phyloP scores from a whole-genome alignment of 2,888 invertebrate genomes.

The Sabatieria punctata region DNA sequence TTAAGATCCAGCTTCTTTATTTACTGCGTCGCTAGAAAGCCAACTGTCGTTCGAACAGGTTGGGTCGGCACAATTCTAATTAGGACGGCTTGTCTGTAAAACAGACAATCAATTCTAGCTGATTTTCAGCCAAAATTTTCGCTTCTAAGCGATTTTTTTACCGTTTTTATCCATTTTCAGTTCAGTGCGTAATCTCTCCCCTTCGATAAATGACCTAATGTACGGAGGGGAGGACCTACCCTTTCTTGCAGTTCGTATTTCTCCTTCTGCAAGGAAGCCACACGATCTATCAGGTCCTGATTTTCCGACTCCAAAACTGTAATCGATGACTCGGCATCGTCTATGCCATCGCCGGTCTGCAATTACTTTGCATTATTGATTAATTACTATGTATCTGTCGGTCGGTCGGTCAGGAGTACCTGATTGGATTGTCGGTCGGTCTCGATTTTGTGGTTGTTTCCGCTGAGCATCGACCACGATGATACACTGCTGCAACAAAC shows the following conservation, averaged over 20 bases:
- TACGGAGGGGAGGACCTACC: slow-evolving; percentile 24
- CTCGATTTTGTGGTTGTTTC: slow-evolving; percentile 3
- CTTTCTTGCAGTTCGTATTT: slow-evolving; percentile 38
- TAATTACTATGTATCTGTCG: not conserved
- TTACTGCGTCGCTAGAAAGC: no score
- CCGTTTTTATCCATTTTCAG: no score
- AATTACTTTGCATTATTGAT: not conserved
- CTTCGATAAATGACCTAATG: no score
- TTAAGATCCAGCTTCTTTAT: no score
- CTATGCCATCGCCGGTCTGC: not conserved
- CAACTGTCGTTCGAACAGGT: no score
- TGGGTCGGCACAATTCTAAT: no score
- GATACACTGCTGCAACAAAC: slow-evolving; percentile 4
- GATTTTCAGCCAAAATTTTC: no score
- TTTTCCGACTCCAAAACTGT: slow-evolving; percentile 31
- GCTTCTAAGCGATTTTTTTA: no score
- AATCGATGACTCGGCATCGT: slow-evolving; percentile 9
- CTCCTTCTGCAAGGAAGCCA: slow-evolving; percentile 35
- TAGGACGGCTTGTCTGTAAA: no score
- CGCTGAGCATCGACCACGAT: slow-evolving; percentile 5
- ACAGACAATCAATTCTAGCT: no score
- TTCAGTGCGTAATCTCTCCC: no score
- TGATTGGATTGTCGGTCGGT: slow-evolving; percentile 2
- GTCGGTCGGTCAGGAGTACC: not conserved
- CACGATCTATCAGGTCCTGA: slow-evolving; percentile 30